These are phyloP conservation scores for Baronia brevicornis DNA, from an alignment of 2,888 invertebrate genomes.

Conservation along the genomic window DNA sequence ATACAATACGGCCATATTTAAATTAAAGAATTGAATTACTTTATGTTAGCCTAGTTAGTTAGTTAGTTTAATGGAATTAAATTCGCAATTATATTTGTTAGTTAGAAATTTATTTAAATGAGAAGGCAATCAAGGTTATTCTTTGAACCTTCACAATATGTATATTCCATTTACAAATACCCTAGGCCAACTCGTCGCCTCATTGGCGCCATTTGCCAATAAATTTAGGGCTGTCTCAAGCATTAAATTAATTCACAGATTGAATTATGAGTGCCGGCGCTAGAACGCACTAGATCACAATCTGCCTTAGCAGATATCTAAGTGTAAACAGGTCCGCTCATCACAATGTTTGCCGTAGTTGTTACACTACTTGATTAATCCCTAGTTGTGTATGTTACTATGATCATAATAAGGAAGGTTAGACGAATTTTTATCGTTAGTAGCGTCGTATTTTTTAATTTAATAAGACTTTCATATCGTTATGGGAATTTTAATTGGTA, in stretches of 20 bases:
- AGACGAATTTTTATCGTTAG: too few species aligned
- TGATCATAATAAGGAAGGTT: too few species aligned
- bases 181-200: slow-evolving; percentile 54
- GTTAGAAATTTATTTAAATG: slow-evolving; percentile 9
- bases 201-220: slow-evolving; percentile 67
- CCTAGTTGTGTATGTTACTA: too few species aligned
- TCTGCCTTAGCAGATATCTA: slow-evolving; percentile 46
- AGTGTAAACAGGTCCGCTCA: slow-evolving; percentile 53
- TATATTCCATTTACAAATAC: slow-evolving; percentile 15
- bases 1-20: too few species aligned
- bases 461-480: too few species aligned
- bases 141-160: slow-evolving; percentile 12
- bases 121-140: slow-evolving; percentile 11
- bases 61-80: too few species aligned
- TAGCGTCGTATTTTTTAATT: too few species aligned
- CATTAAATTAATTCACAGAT: slow-evolving; percentile 66
- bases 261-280: slow-evolving; percentile 63
- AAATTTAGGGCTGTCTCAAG: slow-evolving; percentile 69
- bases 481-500: too few species aligned
- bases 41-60: too few species aligned
- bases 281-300: slow-evolving; percentile 57
- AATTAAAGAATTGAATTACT: too few species aligned
- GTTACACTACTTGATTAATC: too few species aligned
- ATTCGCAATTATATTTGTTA: slow-evolving; percentile 6
- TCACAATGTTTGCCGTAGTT: slow-evolving; percentile 38